These are phyloP conservation scores for Trachelipus rathkii DNA, from an alignment of 1,140 invertebrate genomes.

Conservation along the genomic window DNA sequence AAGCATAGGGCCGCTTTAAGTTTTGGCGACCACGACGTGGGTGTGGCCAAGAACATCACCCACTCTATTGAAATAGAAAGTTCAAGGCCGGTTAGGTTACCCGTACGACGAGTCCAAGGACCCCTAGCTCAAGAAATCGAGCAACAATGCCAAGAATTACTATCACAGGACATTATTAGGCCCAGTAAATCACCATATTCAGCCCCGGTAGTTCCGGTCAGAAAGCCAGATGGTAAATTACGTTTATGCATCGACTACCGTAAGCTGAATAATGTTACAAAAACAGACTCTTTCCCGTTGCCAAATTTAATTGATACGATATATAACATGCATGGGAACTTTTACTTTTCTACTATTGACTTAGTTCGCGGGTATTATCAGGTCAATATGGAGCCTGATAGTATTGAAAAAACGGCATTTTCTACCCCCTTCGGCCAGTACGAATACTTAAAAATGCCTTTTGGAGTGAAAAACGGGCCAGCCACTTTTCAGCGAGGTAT, in stretches of 20 bases:
- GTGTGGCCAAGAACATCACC: too few relatives aligned
- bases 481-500: too few relatives aligned
- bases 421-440: too few relatives aligned
- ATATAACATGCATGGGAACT: not conserved
- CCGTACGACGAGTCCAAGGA: not conserved
- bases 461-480: too few relatives aligned
- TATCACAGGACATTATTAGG: not conserved
- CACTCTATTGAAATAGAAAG: too few relatives aligned
- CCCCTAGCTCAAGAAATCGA: not conserved
- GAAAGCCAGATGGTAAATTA: not conserved
- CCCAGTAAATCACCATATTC: not conserved
- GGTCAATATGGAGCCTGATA: not conserved
- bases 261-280: not conserved
- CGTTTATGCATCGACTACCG: constrained; percentile 18
- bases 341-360: not conserved
- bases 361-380: not conserved
- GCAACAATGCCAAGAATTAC: not conserved
- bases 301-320: not conserved
- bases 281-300: not conserved
- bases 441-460: too few relatives aligned
- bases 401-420: not conserved
- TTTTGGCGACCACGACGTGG: too few relatives aligned
- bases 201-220: not conserved
- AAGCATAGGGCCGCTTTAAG: too few relatives aligned
- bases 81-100: too few relatives aligned